A percentile compares a stretch with the other conserved stretches of the same genome.
Evolutionary conservation across 2,113 vertebrate genomes (phyloP).

Genomic region (Pseudopipra pipra): DNA sequence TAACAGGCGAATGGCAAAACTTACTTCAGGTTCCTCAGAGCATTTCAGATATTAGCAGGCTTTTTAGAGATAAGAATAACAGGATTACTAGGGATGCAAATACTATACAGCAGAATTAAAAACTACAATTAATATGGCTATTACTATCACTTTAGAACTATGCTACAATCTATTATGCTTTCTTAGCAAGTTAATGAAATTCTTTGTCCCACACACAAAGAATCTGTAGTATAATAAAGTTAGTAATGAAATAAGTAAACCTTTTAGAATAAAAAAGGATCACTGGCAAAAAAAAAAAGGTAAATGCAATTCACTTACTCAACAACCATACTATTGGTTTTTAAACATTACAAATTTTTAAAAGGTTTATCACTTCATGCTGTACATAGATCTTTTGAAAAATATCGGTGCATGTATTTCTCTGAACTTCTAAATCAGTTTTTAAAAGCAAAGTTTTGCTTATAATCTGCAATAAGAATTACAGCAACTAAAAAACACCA

Average conservation of each 20-base stretch:
- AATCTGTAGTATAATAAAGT: not conserved
- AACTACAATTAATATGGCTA: slow-evolving; percentile 49
- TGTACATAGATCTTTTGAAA: slow-evolving; percentile 26
- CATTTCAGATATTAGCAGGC: slow-evolving; percentile 58
- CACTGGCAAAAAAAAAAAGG: not conserved
- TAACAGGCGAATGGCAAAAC: slow-evolving; percentile 56
- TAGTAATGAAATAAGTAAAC: slow-evolving; percentile 37
- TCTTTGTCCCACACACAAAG: slow-evolving; percentile 40
- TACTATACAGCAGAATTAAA: slow-evolving; percentile 43
- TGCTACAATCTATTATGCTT: slow-evolving; percentile 18
- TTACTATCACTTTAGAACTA: slow-evolving; percentile 54
- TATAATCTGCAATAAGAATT: not conserved
- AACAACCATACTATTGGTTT: slow-evolving; percentile 20
- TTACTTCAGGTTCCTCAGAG: slow-evolving; percentile 51
- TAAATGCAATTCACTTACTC: slow-evolving; percentile 17
- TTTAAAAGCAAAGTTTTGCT: slow-evolving; percentile 2
- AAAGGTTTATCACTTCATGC: slow-evolving; percentile 20
- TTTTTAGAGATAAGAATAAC: slow-evolving; percentile 50
- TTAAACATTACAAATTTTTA: slow-evolving; percentile 21
- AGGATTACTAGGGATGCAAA: slow-evolving; percentile 22
- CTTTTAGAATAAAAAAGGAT: slow-evolving; percentile 35
- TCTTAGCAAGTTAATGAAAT: slow-evolving; percentile 2
- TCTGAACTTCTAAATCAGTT: not conserved
- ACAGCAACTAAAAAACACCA: not conserved
- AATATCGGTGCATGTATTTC: slow-evolving; percentile 31